These are phyloP conservation scores for Lepisosteus oculatus DNA, from an alignment of 2,113 vertebrate species.

Conservation along the genomic window DNA sequence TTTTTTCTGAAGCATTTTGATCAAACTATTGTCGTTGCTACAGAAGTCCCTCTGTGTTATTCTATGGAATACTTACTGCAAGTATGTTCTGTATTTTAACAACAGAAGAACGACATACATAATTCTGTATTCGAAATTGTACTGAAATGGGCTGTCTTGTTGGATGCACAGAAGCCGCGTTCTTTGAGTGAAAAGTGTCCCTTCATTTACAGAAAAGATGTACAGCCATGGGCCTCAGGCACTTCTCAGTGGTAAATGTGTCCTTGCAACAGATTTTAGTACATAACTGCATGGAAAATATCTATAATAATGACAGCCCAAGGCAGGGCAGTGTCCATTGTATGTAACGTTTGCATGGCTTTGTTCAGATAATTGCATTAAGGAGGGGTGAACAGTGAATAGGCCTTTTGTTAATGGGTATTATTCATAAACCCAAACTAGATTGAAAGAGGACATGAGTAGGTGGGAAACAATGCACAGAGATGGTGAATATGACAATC, in stretches of 20 bases:
- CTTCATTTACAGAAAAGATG: constrained; percentile 13
- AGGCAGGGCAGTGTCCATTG: constrained; percentile 27
- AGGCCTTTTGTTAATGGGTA: constrained; percentile 67
- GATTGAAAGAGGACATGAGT: constrained; percentile 59
- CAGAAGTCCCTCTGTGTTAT: no score
- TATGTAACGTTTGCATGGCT: constrained; percentile 66
- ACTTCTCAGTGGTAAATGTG: constrained; percentile 37
- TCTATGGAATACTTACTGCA: no score
- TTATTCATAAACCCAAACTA: constrained; percentile 70
- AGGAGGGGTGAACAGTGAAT: constrained; percentile 59
- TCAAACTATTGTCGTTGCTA: no score
- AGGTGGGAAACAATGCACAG: constrained; percentile 56
- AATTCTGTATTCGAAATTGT: constrained; percentile 18
- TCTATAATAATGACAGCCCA: constrained; percentile 23
- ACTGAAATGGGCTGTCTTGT: constrained; percentile 15
- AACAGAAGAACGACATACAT: not conserved
- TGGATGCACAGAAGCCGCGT: constrained; percentile 12
- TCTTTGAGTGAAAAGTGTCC: constrained; percentile 29
- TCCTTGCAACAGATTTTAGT: constrained; percentile 28
- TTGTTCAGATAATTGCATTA: constrained; percentile 69
- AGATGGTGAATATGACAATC: constrained; percentile 34
- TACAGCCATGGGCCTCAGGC: constrained; percentile 24
- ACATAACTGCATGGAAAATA: constrained; percentile 35
- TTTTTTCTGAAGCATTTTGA: no score
- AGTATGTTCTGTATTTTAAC: no score